These are phyloP conservation scores for Leptatherina wallacei DNA, from an alignment of 2,797 vertebrate genomes.

Conservation along the genomic window DNA sequence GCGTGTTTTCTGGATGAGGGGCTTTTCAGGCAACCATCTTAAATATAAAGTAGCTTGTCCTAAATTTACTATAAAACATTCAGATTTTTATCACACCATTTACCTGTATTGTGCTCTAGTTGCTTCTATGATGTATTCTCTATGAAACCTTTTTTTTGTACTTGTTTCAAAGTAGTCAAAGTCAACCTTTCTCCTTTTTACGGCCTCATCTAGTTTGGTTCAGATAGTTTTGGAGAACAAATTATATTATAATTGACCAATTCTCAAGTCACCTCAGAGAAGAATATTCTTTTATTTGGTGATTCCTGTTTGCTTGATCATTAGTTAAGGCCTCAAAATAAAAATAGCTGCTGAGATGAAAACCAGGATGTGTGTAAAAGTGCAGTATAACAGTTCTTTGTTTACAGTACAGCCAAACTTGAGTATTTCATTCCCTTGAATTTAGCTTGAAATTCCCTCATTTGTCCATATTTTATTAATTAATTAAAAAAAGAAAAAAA, in stretches of 20 bases:
- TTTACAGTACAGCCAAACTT: conserved; percentile 3
- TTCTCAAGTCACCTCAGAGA: not conserved
- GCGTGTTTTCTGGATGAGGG: not conserved
- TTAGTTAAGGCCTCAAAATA: not conserved
- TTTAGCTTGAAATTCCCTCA: conserved; percentile 36
- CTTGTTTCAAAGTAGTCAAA: too few relatives aligned
- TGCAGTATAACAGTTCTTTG: not conserved
- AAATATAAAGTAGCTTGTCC: not conserved
- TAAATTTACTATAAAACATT: not conserved
- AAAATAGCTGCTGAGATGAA: not conserved
- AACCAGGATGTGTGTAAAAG: not conserved
- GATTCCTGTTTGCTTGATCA: not conserved
- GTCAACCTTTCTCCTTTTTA: not conserved
- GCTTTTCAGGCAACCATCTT: not conserved
- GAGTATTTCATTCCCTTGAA: conserved; percentile 2
- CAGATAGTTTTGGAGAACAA: not conserved
- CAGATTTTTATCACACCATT: not conserved
- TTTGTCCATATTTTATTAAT: conserved; percentile 44
- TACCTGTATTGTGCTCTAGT: not conserved
- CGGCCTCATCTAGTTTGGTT: not conserved
- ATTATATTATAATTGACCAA: not conserved
- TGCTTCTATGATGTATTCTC: not conserved
- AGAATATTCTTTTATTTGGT: not conserved
- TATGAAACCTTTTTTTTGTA: too few relatives aligned
- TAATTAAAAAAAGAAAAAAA: conserved; percentile 1